Base-by-base conservation (phyloP, 2,888 invertebrate genomes). In the Clanis bilineata region DNA sequence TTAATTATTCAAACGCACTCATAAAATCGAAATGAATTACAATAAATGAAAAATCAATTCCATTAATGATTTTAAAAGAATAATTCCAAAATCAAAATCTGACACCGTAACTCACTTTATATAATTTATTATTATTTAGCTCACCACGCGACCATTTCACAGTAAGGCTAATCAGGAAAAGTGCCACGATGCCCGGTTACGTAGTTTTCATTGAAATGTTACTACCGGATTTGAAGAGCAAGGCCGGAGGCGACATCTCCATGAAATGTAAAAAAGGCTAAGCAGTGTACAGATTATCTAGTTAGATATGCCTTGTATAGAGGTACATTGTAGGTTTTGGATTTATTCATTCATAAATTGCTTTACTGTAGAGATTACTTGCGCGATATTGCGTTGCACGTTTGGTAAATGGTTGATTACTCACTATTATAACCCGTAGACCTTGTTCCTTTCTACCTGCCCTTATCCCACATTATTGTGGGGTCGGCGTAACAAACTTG, bases 101-200 rank as follows among this genome's bases (percentile, higher is more conserved):
- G 18, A 39, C 2, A 38, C 0, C 39, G 5, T 18, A 18, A 41
- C 18, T 41, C 41, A 41, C 41, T 6, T 18, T 6, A 41, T 1
- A 2, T 5, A 18, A 41, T 9, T 41, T 18, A 18, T 41, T 18
- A 1, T 6, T 18, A 41, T 3, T 6, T 18, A 41, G 41, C 18
- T 41, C 18, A 41, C 18, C 64, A 66, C 73, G 71, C 78, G 77
- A 82, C 83, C 79, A 78, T 77, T 73, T 74, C 65, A 63, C 68
- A 67, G 72, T 65, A 61, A 71, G 71, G 66, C 71, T 75, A 77
- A 80, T 80, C 80, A 81, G 82, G 83, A 81, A 84, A 83, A 75
- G 73, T 68, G 62, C 63, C 59, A 61, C 64, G 57, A 36, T 58
- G 66, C 59, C 68, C 64, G 64, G 61, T 68, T 61, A 68, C 66